Base-by-base conservation (phyloP, 2,113 vertebrate genomes). In the Sturnira hondurensis region DNA sequence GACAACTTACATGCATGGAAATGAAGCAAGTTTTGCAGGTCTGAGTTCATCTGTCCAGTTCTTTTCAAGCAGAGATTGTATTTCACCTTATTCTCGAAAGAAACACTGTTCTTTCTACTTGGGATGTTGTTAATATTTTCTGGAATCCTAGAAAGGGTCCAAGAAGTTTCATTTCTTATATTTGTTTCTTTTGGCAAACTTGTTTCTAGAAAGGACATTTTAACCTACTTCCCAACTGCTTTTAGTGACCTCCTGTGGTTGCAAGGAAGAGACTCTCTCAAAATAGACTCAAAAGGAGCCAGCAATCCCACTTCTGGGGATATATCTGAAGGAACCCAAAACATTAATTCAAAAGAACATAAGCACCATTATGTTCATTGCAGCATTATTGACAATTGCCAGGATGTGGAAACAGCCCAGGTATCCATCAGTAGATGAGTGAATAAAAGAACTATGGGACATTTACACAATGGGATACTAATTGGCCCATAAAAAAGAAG, bases 191-290 rank as follows among this genome's bases (percentile, higher is more conserved):
- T 81, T 50, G 67, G 76, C 58, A 68, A 76, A 76, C 58, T 47
- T 83, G 15, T 83, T 76, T 92, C 68, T 88, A 84, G 78, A 89
- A 93, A 78, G 68, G 43, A 71, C 77, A 50, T 93, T 78, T 83
- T 61, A 85, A 71, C 43, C 22, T 89, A 89, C 43, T 93, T 84
- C 38, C 38, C 8, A 47, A n/a, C 41, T 85, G 63, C 41, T 73
- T 89, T 89, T 85, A 73, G 63, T 36, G 68, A 85, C 36, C 71
- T 89, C 63, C 63, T 89, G 54, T 45, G 70, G 54, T n/a, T 52
- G 19, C 85, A 89, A 85, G 43, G 78, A 78, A 95, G 61, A 93
- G 43, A 71, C 0, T 58, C 47, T 50, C 24, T 54, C 31, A 84
- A 56, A 93, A 88, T 36, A 78, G 45, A 63, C 38, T 74, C 33